Base-by-base conservation (phyloP, 1,140 invertebrate species). In the Ladona fulva region DNA sequence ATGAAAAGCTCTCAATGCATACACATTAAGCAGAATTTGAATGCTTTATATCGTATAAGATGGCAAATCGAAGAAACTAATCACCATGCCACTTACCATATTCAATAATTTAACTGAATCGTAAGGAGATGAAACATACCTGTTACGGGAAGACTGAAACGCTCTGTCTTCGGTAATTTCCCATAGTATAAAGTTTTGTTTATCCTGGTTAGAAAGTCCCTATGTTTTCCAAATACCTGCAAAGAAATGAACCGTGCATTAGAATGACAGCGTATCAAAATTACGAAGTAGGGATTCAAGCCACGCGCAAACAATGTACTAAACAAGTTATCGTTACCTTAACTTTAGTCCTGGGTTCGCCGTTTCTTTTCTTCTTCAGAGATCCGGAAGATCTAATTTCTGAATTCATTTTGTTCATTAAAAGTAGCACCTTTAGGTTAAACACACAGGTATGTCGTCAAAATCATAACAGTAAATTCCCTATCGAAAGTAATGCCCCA, bases 171-270 rank as follows among this genome's bases (percentile, higher is more conserved):
- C 25, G 93, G 91, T 59, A 92, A 84, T 84, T 92, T 89, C 77
- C 93, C 92, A 88, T 95, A 96, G 84, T 96, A 96, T 7, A 96
- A 85, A 0, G 93, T 93, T 85, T 96, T 96, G 0, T 89, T 90
- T 77, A 96, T 92, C 80, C 94, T 87, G 80, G 91, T 89, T 76
- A 94, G 85, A 83, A 95, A 93, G 77, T 91, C 89, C 74, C 90
- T 88, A 82, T 95, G 92, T 83, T 91, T 87, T 24, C 87, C 88
- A 82, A 92, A 87, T 29, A 84, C 86, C 91, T 93, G 83, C 75
- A 88, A 87, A 81, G 77, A 82, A 74, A 84, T 80, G 10, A 79
- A 3, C 14, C 12, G n/a, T 22, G 1, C 3, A 22, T 6, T 66
- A 22, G 10, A 52, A 22, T 16, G 52, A 19, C n/a, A 19, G 16